A percentile compares a stretch with the other conserved stretches of the same genome.
Conservation (phyloP, 1,140 invertebrate species). For the Doryteuthis pealeii region DNA sequence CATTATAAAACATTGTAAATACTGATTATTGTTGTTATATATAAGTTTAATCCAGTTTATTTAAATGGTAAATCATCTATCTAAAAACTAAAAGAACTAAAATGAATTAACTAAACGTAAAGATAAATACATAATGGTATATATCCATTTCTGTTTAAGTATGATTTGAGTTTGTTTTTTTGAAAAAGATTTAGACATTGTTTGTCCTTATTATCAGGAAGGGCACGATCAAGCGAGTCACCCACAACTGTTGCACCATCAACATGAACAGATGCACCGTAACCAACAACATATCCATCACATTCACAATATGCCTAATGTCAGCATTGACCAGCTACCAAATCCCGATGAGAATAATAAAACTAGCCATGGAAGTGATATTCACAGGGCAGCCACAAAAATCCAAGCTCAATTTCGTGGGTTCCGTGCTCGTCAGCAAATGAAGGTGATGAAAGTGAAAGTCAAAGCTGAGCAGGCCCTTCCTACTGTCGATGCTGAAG, state of each 20-base stretch:
- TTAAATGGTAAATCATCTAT: too few relatives aligned
- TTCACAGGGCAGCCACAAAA: conserved; percentile 74
- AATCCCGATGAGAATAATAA: not conserved
- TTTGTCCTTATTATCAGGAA: not conserved
- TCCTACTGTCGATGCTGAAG: not conserved
- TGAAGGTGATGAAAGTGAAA: conserved; percentile 21
- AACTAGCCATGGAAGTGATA: not conserved
- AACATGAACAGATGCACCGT: not conserved
- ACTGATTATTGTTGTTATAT: too few relatives aligned
- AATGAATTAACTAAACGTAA: not conserved
- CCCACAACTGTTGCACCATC: not conserved
- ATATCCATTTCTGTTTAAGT: not conserved
- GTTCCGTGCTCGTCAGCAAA: conserved; percentile 65
- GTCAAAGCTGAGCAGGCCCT: conserved; percentile 20
- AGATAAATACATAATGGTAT: not conserved
- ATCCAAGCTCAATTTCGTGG: conserved; percentile 64
- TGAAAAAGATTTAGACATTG: not conserved
- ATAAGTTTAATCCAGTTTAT: too few relatives aligned
- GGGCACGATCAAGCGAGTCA: not conserved
- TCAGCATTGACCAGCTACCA: not conserved
- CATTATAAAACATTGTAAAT: too few relatives aligned
- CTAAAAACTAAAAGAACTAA: too few relatives aligned
- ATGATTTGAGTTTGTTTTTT: not conserved
- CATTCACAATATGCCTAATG: not conserved
- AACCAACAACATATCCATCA: not conserved